Percentiles rank a stretch among this genome's conserved stretches.
These are phyloP conservation scores for Hyalella azteca DNA, from an alignment of 2,888 invertebrate species.

Conservation along the genomic window DNA sequence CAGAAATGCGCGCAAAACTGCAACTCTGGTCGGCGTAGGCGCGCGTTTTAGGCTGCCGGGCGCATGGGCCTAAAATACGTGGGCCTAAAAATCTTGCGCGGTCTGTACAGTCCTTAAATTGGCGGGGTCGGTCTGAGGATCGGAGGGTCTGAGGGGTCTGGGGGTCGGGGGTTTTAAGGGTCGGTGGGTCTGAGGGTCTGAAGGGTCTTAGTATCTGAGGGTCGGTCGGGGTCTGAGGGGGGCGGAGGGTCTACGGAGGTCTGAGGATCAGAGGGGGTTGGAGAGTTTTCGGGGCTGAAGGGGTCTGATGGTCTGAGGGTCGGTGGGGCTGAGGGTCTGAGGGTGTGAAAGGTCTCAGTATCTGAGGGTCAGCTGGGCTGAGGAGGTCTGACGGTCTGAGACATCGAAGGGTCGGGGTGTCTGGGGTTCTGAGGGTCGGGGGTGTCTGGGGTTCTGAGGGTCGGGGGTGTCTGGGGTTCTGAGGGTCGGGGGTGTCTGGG, in stretches of 20 bases:
- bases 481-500: not conserved
- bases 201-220: not conserved
- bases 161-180: not conserved
- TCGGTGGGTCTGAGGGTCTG: not conserved
- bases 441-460: not conserved
- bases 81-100: not conserved
- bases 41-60: not conserved
- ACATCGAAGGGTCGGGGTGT: not conserved
- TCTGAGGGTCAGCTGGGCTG: not conserved
- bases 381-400: not conserved
- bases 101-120: constrained; percentile 33
- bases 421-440: not conserved
- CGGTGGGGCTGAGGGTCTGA: not conserved
- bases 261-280: not conserved
- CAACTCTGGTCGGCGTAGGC: too few species aligned
- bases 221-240: not conserved
- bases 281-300: not conserved
- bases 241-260: not conserved
- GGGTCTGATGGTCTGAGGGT: not conserved
- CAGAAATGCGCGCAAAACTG: too few species aligned
- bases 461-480: not conserved
- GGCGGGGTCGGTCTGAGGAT: constrained; percentile 2
- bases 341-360: not conserved
- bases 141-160: not conserved
- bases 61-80: not conserved